Base-by-base conservation (phyloP, 2,888 invertebrate genomes). In the Brachylomia viminalis region DNA sequence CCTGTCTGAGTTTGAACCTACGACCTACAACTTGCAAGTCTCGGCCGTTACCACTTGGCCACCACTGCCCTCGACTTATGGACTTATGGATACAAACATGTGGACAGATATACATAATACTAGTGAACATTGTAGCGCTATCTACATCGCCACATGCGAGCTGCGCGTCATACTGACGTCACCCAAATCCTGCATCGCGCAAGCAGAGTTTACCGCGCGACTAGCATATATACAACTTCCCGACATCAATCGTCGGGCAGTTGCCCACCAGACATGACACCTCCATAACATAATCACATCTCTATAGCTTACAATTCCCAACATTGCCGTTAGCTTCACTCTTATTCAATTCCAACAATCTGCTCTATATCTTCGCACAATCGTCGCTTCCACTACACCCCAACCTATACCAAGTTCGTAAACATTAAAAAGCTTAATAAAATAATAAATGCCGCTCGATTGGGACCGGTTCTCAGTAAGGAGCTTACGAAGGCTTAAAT, bases 401-500 rank as follows among this genome's bases (percentile, higher is more conserved):
- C 38, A 27, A 58, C 64, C 64, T 80, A 64, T 56, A 33, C 75
- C 33, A 64, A 79, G 83, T 89, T 79, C 82, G 86, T 84, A 89
- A 89, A 90, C 90, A 89, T 90, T 91, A 90, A 90, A 89, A 90
- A 89, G 89, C 87, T 86, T 91, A 90, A 92, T 93, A 91, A 92
- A 93, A 91, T 91, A 91, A 93, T 93, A 93, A 93, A 92, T 88
- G 86, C 87, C 89, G 88, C 83, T 87, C 88, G 83, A 88, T 88
- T 84, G 86, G 78, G 82, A 89, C 90, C 88, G 87, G 91, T 91
- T 89, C 79, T 75, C 49, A 56, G 84, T 92, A 93, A 93, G 91
- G 80, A 90, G 93, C 92, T 93, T 92, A 92, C 82, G 68, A 76
- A 68, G 80, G 87, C 90, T 93, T 93, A 92, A 87, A 89, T 87